Evolutionary conservation across 2,113 vertebrate species (phyloP), one percentile per base, ranked within the genome.

Genomic region (Toxotes chatareus): DNA sequence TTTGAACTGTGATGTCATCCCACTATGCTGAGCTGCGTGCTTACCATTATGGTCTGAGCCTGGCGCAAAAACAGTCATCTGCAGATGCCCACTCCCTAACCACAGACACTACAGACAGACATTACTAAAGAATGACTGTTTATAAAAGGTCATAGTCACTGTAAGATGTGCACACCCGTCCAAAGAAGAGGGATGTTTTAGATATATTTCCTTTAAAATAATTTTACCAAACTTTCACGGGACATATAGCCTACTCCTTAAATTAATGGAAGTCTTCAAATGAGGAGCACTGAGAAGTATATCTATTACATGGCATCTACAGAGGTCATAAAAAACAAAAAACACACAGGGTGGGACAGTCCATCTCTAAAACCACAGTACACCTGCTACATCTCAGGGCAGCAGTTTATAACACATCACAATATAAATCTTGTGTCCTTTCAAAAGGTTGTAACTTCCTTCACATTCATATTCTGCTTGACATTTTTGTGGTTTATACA

Each of bases 1-100:
- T 77, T 66, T 84, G 76, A 80, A 79, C 66, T 40, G 70, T 91
- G 91, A 93, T 86, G 87, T 93, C 93, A 95, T 83, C 55, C 44
- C 66, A 36, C 75, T 68, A 2, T 72, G 70, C 83, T 62, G 55
- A 88, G 89, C 72, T 7, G 75, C 47, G 42, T 76, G 68, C 86
- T 90, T 86, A 87, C 60, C 77, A 77, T 80, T 73, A 76, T 4
- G 10, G 76, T 83, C 82, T 83, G 21, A 76, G 86, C 79, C 75
- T 76, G 55, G 79, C 49, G 49, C 56, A 49, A 75, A 89, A 93
- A 91, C 84, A 93, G 62, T 84, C 77, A 89, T 79, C 80, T 40
- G 21, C 79, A 77, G 61, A 82, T 85, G 75, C 73, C 78, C 83
- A 79, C 81, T 81, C 66, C 72, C 71, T 80, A 56, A 82, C 66